These are phyloP conservation scores for Rhinoptilus africanus DNA, from an alignment of 2,113 vertebrate species.

Conservation along the genomic window DNA sequence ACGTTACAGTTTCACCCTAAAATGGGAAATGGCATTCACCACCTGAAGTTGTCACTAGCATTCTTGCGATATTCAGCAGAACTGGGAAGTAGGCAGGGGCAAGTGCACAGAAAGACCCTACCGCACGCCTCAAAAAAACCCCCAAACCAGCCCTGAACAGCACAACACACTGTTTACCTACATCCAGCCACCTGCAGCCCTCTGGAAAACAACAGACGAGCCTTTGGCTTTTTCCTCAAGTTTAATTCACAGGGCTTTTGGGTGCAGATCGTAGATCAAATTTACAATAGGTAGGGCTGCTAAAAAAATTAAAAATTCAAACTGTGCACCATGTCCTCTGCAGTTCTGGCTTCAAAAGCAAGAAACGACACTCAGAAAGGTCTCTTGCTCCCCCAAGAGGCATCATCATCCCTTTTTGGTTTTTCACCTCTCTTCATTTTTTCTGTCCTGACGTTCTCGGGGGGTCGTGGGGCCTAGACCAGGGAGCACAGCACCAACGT, in stretches of 20 bases:
- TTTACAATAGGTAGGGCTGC: neutral
- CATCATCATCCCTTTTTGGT: neutral
- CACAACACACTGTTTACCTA: neutral
- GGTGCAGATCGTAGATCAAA: neutral
- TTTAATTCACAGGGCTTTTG: neutral
- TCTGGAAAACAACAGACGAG: neutral
- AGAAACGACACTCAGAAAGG: neutral
- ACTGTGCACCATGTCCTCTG: neutral
- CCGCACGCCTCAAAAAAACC: fast-evolving
- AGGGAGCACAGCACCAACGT: neutral
- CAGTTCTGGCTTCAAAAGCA: neutral
- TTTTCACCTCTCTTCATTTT: neutral
- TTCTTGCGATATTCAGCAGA: neutral
- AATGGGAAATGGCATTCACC: neutral
- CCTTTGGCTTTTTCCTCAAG: neutral
- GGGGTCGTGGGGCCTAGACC: neutral
- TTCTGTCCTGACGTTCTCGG: neutral
- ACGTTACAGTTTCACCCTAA: neutral
- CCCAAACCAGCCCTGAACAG: neutral
- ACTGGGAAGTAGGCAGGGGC: neutral
- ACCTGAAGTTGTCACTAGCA: too few relatives aligned
- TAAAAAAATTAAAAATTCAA: neutral
- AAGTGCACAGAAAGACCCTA: neutral
- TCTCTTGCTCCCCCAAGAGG: neutral
- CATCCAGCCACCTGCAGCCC: neutral